These are phyloP conservation scores for Trisateles emortualis DNA, from an alignment of 2,888 invertebrate genomes.

Conservation along the genomic window DNA sequence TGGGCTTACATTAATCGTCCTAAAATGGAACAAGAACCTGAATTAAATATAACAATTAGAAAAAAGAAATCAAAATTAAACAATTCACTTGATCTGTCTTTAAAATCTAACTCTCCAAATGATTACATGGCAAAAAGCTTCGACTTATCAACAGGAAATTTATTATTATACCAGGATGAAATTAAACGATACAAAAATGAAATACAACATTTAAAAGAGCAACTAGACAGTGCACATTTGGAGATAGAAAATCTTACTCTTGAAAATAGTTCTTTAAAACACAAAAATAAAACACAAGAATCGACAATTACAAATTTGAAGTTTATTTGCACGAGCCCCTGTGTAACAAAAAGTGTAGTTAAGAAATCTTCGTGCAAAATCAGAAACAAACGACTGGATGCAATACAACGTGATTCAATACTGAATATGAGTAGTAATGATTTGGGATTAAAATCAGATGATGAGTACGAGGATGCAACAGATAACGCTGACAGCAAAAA, in stretches of 20 bases:
- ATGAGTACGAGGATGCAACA: not conserved
- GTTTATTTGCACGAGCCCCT: not conserved
- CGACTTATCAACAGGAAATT: not conserved
- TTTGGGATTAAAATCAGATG: not conserved
- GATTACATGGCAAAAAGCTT: not conserved
- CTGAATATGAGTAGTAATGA: not conserved
- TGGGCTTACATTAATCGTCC: too few species aligned
- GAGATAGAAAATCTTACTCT: not conserved
- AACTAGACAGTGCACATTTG: not conserved
- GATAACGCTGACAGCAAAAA: not conserved
- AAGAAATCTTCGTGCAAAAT: not conserved
- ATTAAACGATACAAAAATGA: not conserved
- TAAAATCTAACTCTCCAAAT: not conserved
- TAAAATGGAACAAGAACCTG: too few species aligned
- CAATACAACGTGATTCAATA: not conserved
- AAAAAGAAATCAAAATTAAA: not conserved
- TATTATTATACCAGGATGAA: not conserved
- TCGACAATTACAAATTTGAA: not conserved
- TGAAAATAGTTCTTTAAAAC: not conserved
- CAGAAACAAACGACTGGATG: not conserved
- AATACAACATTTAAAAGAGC: not conserved
- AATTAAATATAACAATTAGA: not conserved
- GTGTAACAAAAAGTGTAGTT: not conserved
- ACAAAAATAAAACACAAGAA: not conserved
- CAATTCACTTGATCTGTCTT: not conserved